Base-by-base conservation (phyloP, 2,113 vertebrate species). In the Ciconia maguari region DNA sequence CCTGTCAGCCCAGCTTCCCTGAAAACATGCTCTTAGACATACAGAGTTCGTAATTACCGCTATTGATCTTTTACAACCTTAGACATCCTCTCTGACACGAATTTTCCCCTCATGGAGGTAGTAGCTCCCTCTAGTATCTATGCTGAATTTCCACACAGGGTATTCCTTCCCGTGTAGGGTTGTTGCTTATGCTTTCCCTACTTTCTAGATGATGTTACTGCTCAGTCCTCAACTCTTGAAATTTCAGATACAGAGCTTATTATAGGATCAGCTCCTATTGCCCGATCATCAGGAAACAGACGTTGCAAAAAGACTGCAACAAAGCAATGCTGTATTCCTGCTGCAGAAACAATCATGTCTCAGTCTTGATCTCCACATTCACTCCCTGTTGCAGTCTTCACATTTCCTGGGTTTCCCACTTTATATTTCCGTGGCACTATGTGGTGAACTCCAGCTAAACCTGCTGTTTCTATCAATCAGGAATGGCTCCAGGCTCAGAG, bases 71-170 rank as follows among this genome's bases (percentile, higher is more conserved):
- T 44, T 46, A 16, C 34, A 36, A 27, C 29, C 11, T 26, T 42
- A 46, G 66, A 19, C 34, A 10, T 21, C 8, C 55, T 48, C 36
- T 48, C 24, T 0, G 25, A 58, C 36, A 19, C 0, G 0, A 11
- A 9, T 41, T 70, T 66, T 34, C 41, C 61, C 49, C 46, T 15
- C 48, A 2, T 4, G 46, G 61, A 29, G 41, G 24, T 16, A 55
- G 51, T 17, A 9, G 5, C 3, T 64, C 13, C 61, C 21, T 58
- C 21, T 68, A 32, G 26, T 20, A 10, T 14, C 26, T 9, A 1
- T 20, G 64, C n/a, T 82, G 48, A 34, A 42, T 52, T 26, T 42
- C 41, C 70, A 54, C 24, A 34, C 13, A 15, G 36, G 26, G 4
- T 58, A 14, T 42, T 64, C 29, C 38, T 54, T 36, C 58, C 42